Evolutionary conservation across 2,888 invertebrate genomes (phyloP).

Genomic region (Heliconius ethilla): DNA sequence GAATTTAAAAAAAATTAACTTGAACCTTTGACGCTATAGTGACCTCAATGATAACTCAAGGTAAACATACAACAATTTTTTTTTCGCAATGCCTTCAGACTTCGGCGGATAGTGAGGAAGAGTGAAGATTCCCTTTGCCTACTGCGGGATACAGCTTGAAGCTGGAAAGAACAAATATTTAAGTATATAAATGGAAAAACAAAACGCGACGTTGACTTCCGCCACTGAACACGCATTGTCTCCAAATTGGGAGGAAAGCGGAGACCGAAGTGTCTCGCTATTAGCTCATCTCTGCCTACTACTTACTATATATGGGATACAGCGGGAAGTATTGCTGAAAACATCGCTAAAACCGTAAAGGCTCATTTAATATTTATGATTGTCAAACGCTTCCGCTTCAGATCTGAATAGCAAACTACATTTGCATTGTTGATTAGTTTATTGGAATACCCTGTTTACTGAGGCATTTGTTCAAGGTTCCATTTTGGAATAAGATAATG

Average conservation of each 20-base stretch:
- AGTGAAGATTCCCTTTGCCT: no score
- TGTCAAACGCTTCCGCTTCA: slow-evolving; percentile 4
- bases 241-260: neutral
- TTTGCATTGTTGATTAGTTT: slow-evolving; percentile 4
- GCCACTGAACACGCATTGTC: neutral
- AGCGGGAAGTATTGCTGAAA: neutral
- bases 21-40: no score
- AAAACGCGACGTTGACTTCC: neutral
- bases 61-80: no score
- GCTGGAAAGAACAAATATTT: no score
- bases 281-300: neutral
- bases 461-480: neutral
- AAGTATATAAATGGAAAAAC: no score
- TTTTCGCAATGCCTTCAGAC: no score
- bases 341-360: neutral
- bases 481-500: neutral
- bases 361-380: slow-evolving; percentile 24
- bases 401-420: neutral
- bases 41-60: no score
- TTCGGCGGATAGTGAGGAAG: no score
- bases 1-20: no score
- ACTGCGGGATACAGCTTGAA: no score
- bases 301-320: neutral
- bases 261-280: neutral
- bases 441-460: neutral